These are phyloP conservation scores for Prunella himalayana DNA, from an alignment of 2,113 vertebrate species.

Conservation along the genomic window DNA sequence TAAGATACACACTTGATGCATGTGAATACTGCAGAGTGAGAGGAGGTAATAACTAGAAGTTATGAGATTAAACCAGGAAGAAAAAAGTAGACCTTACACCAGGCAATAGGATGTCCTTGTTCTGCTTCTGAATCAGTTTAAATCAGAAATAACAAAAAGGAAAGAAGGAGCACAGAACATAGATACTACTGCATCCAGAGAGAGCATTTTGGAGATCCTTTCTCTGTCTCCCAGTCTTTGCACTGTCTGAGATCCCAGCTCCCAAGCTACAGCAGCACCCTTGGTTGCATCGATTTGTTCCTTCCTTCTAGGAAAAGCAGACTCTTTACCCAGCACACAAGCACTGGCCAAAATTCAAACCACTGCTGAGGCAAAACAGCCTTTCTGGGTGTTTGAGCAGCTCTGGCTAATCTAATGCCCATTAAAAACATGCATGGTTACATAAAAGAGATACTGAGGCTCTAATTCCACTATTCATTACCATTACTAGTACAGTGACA, in stretches of 20 bases:
- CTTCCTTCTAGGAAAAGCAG: neutral
- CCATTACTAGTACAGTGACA: neutral
- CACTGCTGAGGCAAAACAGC: neutral
- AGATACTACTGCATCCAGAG: neutral
- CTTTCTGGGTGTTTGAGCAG: neutral
- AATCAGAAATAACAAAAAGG: neutral
- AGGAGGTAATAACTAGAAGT: neutral
- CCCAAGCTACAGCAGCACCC: neutral
- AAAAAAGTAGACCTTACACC: neutral
- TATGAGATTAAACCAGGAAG: neutral
- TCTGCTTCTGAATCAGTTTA: neutral
- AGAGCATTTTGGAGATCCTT: neutral
- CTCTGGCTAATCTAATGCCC: neutral
- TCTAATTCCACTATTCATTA: conserved; percentile 24
- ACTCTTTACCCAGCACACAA: neutral
- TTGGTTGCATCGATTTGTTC: neutral
- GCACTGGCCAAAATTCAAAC: neutral
- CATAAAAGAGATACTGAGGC: neutral
- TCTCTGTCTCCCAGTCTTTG: neutral
- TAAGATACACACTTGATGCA: neutral
- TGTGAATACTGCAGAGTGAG: neutral
- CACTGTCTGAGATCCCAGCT: neutral
- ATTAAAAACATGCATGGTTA: neutral
- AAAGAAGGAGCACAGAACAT: neutral
- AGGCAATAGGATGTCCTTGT: neutral